Evolutionary conservation across 2,113 vertebrate genomes (phyloP).

Genomic region (Mionectes macconnelli): DNA sequence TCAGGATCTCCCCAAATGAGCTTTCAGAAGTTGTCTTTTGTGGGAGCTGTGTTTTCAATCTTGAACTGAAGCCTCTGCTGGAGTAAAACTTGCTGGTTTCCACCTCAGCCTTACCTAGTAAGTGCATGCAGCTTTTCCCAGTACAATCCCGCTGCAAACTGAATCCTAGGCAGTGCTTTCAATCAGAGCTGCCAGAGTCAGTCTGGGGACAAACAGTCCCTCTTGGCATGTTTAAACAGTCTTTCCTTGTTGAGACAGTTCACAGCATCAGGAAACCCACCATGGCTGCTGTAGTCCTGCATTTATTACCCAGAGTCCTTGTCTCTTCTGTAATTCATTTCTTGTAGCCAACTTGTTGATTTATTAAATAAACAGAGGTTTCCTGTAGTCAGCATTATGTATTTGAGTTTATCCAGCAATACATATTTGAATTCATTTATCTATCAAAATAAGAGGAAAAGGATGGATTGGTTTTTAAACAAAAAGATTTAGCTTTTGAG

Average conservation of each 20-base stretch:
- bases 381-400: neutral
- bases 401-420: neutral
- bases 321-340: neutral
- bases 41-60: rapidly evolving
- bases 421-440: neutral
- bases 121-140: neutral
- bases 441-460: neutral
- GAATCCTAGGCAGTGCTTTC: neutral
- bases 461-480: neutral
- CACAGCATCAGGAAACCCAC: neutral
- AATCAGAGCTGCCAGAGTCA: neutral
- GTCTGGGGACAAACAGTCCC: neutral
- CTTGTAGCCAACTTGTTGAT: neutral
- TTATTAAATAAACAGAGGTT: neutral
- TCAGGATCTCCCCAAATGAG: neutral
- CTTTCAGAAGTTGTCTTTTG: neutral
- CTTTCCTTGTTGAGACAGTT: neutral
- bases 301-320: neutral
- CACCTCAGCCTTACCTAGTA: neutral
- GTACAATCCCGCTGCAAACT: neutral
- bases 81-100: neutral
- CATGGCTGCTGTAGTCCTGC: neutral
- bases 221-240: neutral
- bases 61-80: neutral
- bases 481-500: neutral